Base-by-base conservation (phyloP, 1,140 invertebrate species). In the Caligus rogercresseyi region DNA sequence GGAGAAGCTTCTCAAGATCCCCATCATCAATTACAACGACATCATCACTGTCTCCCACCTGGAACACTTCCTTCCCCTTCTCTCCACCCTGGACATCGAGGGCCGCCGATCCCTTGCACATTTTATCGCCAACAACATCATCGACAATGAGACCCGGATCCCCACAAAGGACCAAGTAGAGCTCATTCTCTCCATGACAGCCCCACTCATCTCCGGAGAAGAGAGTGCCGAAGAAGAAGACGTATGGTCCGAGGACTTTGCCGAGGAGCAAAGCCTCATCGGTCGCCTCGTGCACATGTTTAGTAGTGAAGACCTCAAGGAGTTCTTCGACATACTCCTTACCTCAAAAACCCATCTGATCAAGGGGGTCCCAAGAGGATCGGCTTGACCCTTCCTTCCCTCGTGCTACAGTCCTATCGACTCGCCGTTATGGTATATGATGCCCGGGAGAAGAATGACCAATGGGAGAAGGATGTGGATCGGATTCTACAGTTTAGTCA, bases 401-500 rank as follows among this genome's bases (percentile, higher is more conserved):
- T 43, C 31, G n/a, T 43, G n/a, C 7, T 43, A 11, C 31, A 43
- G 52, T 58, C 52, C 19, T 66, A 43, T 1, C 82, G 86, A 65
- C 76, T 98, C 23, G 87, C 91, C 0, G 86, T 0, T 54, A 26
- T 54, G 65, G 80, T 98, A 79, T 18, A 56, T 19, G 1, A 25
- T 3, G 3, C 31, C 21, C 19, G 7, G 11, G 19, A 21, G 53
- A 65, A 89, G 82, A 90, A 95, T 75, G 88, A 92, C 58, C 89
- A 93, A 76, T 98, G 94, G 92, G 87, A 95, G 70, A 95, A 93
- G 71, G 98, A 98, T 72, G 93, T 92, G 69, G 84, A 90, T 70
- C 97, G 97, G 74, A 94, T 98, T 57, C 96, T 98, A 74, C 87
- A 95, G 71, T 98, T 96, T 72, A 96, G 91, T 71, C 91, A 96